Conservation (phyloP, 92 coral and sea anemone species). For the Parazoanthus swiftii region DNA sequence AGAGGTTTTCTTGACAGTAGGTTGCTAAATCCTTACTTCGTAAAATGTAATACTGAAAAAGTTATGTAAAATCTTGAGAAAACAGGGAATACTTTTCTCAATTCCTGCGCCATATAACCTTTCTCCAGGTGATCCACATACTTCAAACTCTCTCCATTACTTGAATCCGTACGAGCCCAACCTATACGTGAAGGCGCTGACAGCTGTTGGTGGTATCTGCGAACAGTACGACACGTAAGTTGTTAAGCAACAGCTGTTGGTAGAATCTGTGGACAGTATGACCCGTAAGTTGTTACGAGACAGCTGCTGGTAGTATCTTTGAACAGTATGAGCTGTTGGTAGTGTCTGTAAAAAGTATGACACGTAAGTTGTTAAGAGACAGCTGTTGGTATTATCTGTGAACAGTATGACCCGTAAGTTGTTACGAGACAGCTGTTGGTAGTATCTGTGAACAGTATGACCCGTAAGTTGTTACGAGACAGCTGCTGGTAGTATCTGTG, state of each 20-base stretch:
- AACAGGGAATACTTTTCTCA: background rate
- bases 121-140: slow-evolving; percentile 81
- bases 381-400: slow-evolving; percentile 84
- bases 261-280: background rate
- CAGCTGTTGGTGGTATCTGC: slow-evolving; percentile 89
- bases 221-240: slow-evolving; percentile 92
- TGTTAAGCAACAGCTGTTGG: background rate
- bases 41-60: background rate
- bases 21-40: no score
- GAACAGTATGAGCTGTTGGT: slow-evolving; percentile 64
- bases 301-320: slow-evolving; percentile 87
- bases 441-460: background rate
- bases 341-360: slow-evolving; percentile 89
- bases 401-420: slow-evolving; percentile 91
- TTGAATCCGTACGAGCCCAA: slow-evolving; percentile 93
- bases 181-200: slow-evolving; percentile 82
- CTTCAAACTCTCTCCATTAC: slow-evolving; percentile 83
- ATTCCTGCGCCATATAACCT: background rate
- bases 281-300: slow-evolving; percentile 5
- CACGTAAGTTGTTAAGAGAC: slow-evolving; percentile 62
- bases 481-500: slow-evolving; percentile 84
- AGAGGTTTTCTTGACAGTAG: background rate
- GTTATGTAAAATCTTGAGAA: no score
- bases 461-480: slow-evolving; percentile 35
- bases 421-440: background rate